A percentile compares a stretch with the other conserved stretches of the same genome.
phyloP scores from a whole-genome alignment of 1,140 invertebrate genomes.

The Aleiodes sp. region DNA sequence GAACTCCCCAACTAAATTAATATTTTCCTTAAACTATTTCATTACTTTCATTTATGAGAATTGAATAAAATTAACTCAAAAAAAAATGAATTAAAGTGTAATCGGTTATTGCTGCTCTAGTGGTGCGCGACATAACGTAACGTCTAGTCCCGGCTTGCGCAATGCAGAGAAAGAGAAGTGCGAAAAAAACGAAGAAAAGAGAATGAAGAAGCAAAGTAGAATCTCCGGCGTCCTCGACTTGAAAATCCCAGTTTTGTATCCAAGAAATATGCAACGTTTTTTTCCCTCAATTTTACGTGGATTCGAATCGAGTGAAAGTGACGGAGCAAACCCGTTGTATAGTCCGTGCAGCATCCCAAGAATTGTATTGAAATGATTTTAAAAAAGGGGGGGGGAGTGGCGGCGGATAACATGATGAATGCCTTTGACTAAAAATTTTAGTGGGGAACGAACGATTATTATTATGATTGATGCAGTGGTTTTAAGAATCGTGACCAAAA shows the following conservation, averaged over 20 bases:
- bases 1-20: too few species aligned
- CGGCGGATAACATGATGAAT: conserved; percentile 21
- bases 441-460: not conserved
- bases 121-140: conserved; percentile 46
- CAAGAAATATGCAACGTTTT: conserved; percentile 31
- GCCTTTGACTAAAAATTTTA: too few species aligned
- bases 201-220: too few species aligned
- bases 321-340: conserved; percentile 30
- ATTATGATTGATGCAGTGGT: conserved; percentile 29
- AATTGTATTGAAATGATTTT: not conserved
- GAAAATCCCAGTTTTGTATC: conserved; percentile 31
- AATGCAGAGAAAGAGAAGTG: conserved; percentile 35
- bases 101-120: conserved; percentile 33
- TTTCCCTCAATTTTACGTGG: conserved; percentile 21
- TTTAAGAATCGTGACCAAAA: conserved; percentile 32
- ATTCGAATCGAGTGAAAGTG: conserved; percentile 57
- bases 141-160: conserved; percentile 46
- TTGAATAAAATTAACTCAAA: not conserved
- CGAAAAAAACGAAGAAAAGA: too few species aligned
- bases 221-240: conserved; percentile 27
- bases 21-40: too few species aligned
- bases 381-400: conserved; percentile 20
- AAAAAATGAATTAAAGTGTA: conserved; percentile 16
- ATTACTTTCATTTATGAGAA: too few species aligned
- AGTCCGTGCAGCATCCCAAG: conserved; percentile 15